Evolutionary conservation across 1,140 invertebrate species (phyloP).

Genomic region (Bombus pascuorum): DNA sequence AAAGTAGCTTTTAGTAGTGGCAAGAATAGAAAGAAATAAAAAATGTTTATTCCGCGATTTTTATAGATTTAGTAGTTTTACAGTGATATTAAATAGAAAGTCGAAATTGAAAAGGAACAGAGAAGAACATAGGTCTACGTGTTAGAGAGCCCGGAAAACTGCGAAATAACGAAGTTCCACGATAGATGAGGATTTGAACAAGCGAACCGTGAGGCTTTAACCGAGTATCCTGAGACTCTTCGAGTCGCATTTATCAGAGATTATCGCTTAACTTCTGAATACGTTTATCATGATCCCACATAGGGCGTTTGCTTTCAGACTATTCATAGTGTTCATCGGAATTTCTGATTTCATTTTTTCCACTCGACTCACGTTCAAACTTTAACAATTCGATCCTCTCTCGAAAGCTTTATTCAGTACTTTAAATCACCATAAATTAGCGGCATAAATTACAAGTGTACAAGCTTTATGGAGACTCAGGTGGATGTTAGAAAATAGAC

Average conservation of each 20-base stretch:
- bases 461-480: not conserved
- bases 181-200: not conserved
- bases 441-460: not conserved
- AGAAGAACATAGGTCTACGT: not conserved
- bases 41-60: too few relatives aligned
- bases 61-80: not conserved
- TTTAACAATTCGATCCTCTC: not conserved
- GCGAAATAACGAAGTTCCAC: not conserved
- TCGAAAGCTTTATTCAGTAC: not conserved
- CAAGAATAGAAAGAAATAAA: not conserved
- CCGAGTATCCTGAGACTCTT: not conserved
- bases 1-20: not conserved
- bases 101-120: not conserved
- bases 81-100: not conserved
- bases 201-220: not conserved
- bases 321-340: not conserved
- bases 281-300: not conserved
- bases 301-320: not conserved
- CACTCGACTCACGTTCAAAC: not conserved
- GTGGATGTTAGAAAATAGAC: not conserved
- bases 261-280: not conserved
- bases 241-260: slow-evolving; percentile 11
- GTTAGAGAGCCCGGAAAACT: not conserved
- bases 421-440: not conserved
- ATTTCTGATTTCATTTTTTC: not conserved